phyloP scores from a whole-genome alignment of 2,113 vertebrate species.

The Psittacula cyanocephala region DNA sequence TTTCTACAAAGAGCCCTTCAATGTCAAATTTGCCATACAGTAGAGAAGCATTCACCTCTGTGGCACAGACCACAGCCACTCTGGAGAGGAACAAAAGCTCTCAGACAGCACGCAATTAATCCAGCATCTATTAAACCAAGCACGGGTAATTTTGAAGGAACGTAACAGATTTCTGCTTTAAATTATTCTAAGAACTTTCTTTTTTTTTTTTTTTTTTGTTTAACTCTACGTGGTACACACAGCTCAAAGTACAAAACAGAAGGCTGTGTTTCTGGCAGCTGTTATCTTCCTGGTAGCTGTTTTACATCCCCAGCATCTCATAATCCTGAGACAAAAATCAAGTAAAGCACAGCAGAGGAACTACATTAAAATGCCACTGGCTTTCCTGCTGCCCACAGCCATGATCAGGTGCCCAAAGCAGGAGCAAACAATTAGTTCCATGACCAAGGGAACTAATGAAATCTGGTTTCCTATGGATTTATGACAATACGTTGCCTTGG shows the following conservation, averaged over 20 bases:
- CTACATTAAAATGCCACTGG: constrained; percentile 14
- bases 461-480: constrained; percentile 48
- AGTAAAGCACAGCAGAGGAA: constrained; percentile 3
- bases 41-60: constrained; percentile 61
- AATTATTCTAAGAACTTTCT: constrained; percentile 48
- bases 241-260: constrained; percentile 42
- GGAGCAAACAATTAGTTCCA: constrained; percentile 49
- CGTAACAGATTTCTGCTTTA: constrained; percentile 58
- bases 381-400: constrained; percentile 13
- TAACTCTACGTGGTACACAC: neutral
- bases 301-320: constrained; percentile 44
- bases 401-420: neutral
- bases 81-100: constrained; percentile 59
- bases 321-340: constrained; percentile 33
- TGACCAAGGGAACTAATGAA: constrained; percentile 28
- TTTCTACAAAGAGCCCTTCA: constrained; percentile 63
- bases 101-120: constrained; percentile 67
- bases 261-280: constrained; percentile 44
- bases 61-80: constrained; percentile 62
- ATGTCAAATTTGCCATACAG: constrained; percentile 66
- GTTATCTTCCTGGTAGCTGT: constrained; percentile 7
- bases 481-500: neutral
- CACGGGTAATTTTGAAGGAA: constrained; percentile 63
- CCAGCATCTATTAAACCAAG: constrained; percentile 65
- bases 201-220: neutral